Conservation (phyloP, 1,140 invertebrate species). For the Theocolax elegans region DNA sequence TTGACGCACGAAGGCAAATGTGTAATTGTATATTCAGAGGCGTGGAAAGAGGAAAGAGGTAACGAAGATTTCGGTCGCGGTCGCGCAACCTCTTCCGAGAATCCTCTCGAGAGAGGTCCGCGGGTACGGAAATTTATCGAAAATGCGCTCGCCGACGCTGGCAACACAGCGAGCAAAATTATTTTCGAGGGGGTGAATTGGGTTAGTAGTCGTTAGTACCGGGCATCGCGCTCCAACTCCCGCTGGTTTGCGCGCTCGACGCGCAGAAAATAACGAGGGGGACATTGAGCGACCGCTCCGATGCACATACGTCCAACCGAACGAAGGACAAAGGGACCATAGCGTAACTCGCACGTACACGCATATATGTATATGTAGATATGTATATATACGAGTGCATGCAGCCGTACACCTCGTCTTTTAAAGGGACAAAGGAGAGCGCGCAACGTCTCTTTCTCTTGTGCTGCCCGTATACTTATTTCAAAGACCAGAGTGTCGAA, state of each 20-base stretch:
- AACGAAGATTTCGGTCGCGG: too few species aligned
- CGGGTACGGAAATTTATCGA: too few species aligned
- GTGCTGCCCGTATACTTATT: slow-evolving; percentile 5
- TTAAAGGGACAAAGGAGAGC: slow-evolving; percentile 39
- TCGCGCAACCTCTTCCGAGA: too few species aligned
- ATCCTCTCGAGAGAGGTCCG: too few species aligned
- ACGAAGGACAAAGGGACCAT: slow-evolving; percentile 32
- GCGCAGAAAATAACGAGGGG: background rate
- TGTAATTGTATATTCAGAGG: too few species aligned
- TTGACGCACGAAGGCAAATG: too few species aligned
- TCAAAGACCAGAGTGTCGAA: too few species aligned
- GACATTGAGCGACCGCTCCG: background rate
- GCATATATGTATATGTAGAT: too few species aligned
- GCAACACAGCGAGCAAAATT: slow-evolving; percentile 40
- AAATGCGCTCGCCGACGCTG: background rate
- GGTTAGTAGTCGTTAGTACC: slow-evolving; percentile 54
- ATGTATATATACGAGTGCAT: too few species aligned
- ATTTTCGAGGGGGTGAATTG: slow-evolving; percentile 53
- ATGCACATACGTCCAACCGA: background rate
- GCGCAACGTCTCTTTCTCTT: too few species aligned
- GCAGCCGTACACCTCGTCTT: background rate
- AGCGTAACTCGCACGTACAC: background rate
- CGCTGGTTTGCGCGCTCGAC: background rate
- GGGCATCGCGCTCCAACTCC: background rate
- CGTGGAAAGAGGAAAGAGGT: too few species aligned